A percentile compares a stretch with the other conserved stretches of the same genome.
These are phyloP conservation scores for Scyliorhinus canicula DNA, from an alignment of 2,797 vertebrate genomes.

Conservation along the genomic window DNA sequence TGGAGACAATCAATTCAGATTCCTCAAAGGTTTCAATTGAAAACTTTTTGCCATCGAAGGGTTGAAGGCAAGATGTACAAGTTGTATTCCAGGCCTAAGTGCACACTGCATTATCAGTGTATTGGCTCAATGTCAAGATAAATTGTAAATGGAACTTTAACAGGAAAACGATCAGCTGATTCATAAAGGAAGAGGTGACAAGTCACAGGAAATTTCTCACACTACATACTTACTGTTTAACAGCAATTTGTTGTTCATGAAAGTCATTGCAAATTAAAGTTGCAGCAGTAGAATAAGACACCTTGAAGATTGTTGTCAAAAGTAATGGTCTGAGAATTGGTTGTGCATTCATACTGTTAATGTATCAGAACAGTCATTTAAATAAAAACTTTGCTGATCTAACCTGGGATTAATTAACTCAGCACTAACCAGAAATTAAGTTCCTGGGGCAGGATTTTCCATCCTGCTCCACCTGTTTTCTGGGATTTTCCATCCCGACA, in stretches of 20 bases:
- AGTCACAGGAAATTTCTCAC: neutral
- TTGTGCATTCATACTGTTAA: neutral
- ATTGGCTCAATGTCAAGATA: constrained; percentile 54
- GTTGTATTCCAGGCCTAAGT: constrained; percentile 57
- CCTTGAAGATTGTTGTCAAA: neutral
- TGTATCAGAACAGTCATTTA: neutral
- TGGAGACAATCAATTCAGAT: neutral
- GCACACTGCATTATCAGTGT: constrained; percentile 57
- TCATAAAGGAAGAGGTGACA: constrained; percentile 42
- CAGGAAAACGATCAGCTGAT: constrained; percentile 55
- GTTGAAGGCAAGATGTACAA: constrained; percentile 51
- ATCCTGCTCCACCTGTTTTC: no score
- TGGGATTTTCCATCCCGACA: no score
- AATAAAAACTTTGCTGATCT: neutral
- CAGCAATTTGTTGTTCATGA: neutral
- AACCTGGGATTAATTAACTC: neutral
- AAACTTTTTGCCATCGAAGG: constrained; percentile 45
- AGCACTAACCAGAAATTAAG: neutral
- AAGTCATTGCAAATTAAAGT: constrained; percentile 2
- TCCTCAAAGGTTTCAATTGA: neutral
- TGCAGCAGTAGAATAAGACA: neutral
- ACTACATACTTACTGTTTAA: neutral
- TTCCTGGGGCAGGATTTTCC: no score
- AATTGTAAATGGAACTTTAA: constrained; percentile 55
- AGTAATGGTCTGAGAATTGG: neutral